Conservation (phyloP, 2,113 vertebrate genomes). For the Seriola aureovittata region DNA sequence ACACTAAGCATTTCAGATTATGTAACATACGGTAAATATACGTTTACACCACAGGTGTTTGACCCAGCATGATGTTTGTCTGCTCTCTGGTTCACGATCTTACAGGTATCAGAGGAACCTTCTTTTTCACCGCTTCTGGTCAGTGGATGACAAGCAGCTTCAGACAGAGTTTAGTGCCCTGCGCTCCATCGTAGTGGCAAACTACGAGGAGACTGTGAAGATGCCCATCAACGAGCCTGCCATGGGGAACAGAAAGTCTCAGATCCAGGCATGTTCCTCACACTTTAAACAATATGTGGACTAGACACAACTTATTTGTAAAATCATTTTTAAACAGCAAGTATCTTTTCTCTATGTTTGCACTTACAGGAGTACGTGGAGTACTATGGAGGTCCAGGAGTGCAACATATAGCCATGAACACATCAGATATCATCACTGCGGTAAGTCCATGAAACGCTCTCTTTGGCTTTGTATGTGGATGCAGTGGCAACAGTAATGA, state of each 20-base stretch:
- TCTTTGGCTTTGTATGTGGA: not conserved
- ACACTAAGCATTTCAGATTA: not conserved
- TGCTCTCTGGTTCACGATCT: conserved; percentile 5
- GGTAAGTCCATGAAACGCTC: conserved; percentile 77
- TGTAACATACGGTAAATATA: not conserved
- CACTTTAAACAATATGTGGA: not conserved
- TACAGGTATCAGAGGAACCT: conserved; percentile 93
- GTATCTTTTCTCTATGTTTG: not conserved
- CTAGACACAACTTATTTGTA: not conserved
- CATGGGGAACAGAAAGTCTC: conserved; percentile 91
- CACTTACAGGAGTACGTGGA: conserved; percentile 92
- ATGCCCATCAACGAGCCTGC: conserved; percentile 98
- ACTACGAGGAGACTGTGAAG: conserved; percentile 95
- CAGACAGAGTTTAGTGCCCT: conserved; percentile 95
- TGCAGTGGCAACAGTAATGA: not conserved
- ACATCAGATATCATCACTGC: conserved; percentile 91
- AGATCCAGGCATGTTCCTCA: conserved; percentile 89
- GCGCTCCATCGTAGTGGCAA: conserved; percentile 94
- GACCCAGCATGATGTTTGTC: not conserved
- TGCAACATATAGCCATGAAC: conserved; percentile 97
- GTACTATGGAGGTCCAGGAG: conserved; percentile 93
- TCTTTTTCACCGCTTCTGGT: conserved; percentile 98
- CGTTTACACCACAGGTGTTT: not conserved
- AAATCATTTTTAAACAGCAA: not conserved
- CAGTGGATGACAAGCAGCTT: conserved; percentile 95